phyloP scores from a whole-genome alignment of 1,140 invertebrate genomes.

The Diorhabda elongata region DNA sequence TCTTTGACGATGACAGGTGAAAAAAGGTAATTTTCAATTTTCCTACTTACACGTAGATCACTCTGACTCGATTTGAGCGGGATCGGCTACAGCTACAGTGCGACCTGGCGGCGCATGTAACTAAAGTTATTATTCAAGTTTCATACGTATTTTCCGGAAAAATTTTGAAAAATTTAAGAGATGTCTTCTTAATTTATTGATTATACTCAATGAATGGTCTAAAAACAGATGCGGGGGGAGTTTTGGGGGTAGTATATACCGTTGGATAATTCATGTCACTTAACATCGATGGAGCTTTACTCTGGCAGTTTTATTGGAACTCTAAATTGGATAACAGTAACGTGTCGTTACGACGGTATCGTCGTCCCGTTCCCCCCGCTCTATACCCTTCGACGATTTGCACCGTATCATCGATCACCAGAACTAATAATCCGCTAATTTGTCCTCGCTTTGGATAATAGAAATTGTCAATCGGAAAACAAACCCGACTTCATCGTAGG shows the following conservation, averaged over 20 bases:
- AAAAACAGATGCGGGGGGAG: slow-evolving; percentile 13
- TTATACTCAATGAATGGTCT: too few species aligned
- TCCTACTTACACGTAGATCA: too few species aligned
- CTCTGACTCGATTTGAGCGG: too few species aligned
- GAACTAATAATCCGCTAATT: slow-evolving; percentile 46
- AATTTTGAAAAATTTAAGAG: too few species aligned
- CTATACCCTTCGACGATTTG: slow-evolving; percentile 33
- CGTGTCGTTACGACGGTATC: slow-evolving; percentile 31
- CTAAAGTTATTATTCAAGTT: too few species aligned
- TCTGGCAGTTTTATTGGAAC: slow-evolving; percentile 46
- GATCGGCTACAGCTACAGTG: too few species aligned
- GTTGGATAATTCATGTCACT: slow-evolving; percentile 45
- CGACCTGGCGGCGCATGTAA: too few species aligned
- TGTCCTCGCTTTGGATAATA: slow-evolving; percentile 40
- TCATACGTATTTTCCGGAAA: too few species aligned
- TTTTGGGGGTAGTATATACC: not conserved
- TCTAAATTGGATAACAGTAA: slow-evolving; percentile 43
- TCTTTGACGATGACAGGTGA: too few species aligned
- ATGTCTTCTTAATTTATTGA: too few species aligned
- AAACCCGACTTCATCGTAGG: not conserved
- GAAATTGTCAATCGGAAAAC: slow-evolving; percentile 41
- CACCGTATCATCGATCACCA: slow-evolving; percentile 45
- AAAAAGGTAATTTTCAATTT: too few species aligned
- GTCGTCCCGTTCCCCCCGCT: slow-evolving; percentile 4
- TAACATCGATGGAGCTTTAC: slow-evolving; percentile 45